Conservation (phyloP, 2,888 invertebrate genomes). For the Malthinus flaveolus region DNA sequence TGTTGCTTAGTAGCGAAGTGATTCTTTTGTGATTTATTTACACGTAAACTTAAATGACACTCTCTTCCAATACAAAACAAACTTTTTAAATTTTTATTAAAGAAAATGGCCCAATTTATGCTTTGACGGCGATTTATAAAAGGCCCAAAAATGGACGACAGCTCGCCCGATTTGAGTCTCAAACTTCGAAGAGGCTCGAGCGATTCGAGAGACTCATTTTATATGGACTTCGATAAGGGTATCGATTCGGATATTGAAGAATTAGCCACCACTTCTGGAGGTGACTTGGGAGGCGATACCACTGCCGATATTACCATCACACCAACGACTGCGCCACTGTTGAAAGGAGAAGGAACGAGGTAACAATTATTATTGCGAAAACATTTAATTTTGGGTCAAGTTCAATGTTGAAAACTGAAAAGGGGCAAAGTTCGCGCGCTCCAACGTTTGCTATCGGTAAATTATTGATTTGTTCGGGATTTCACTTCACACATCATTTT, state of each 20-base stretch:
- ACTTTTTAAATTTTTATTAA: not conserved
- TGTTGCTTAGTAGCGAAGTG: constrained; percentile 15
- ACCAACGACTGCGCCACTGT: constrained; percentile 53
- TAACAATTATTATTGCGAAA: constrained; percentile 17
- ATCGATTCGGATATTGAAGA: constrained; percentile 90
- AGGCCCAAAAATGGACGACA: constrained; percentile 64
- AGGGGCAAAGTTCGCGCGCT: too few relatives aligned
- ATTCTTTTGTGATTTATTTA: constrained; percentile 14
- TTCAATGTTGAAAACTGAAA: too few relatives aligned
- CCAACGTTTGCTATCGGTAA: too few relatives aligned
- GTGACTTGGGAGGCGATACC: constrained; percentile 51
- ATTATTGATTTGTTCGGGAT: too few relatives aligned
- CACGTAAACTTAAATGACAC: not conserved
- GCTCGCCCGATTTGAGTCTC: constrained; percentile 84
- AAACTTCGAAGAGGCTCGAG: constrained; percentile 83
- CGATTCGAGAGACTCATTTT: constrained; percentile 85
- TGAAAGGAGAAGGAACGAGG: constrained; percentile 46
- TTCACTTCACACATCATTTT: too few relatives aligned
- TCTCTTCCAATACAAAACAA: not conserved
- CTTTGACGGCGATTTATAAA: not conserved
- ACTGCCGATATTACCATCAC: constrained; percentile 46
- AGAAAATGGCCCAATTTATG: not conserved
- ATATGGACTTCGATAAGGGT: constrained; percentile 89
- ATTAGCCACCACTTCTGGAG: constrained; percentile 70
- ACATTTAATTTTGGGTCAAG: too few relatives aligned